Base-by-base conservation (phyloP, 2,888 invertebrate species). In the Agonopterix arenella region DNA sequence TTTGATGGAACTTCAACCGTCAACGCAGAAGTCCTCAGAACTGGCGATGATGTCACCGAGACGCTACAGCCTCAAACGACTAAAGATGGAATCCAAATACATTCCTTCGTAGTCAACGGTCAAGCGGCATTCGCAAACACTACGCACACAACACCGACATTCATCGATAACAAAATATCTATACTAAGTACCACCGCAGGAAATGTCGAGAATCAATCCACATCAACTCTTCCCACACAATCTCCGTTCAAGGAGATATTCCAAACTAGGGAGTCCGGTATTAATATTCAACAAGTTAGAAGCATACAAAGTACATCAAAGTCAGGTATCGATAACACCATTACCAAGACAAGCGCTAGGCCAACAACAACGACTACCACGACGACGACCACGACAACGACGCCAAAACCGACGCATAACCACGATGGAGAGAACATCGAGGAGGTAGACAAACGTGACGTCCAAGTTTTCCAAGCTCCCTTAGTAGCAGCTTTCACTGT, bases 401-500 rank as follows among this genome's bases (percentile, higher is more conserved):
- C 92, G 1, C 92, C 92, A 0, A 90, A 91, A 48, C 92, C 93
- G n/a, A 93, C 93, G 0, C 93, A 93, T 76, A 93, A 91, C 70
- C 89, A 90, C 11, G 92, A 92, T 59, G 92, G 93, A 48, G 92
- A 92, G 73, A 92, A 92, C 63, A 93, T 91, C 50, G 92, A 93
- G 73, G 91, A 92, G 59, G 93, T 93, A 2, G 90, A 92, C 63
- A 91, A 93, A 67, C 89, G 91, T 53, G 93, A 93, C 53, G 94
- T 96, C 1, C 95, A 95, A 74, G 95, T 96, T 47, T 94, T 93
- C 66, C 93, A 93, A 59, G 96, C 96, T 2, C 96, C 96, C 0
- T 72, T 96, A 52, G 94, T 96, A 0, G 95, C 95, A 2, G 96
- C 96, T 0, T 96, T 96, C 66, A 96, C 96, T 0, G 94, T 96